These are phyloP conservation scores for Antechinus stuartii DNA, from an alignment of 2,113 vertebrate species.

Conservation along the genomic window DNA sequence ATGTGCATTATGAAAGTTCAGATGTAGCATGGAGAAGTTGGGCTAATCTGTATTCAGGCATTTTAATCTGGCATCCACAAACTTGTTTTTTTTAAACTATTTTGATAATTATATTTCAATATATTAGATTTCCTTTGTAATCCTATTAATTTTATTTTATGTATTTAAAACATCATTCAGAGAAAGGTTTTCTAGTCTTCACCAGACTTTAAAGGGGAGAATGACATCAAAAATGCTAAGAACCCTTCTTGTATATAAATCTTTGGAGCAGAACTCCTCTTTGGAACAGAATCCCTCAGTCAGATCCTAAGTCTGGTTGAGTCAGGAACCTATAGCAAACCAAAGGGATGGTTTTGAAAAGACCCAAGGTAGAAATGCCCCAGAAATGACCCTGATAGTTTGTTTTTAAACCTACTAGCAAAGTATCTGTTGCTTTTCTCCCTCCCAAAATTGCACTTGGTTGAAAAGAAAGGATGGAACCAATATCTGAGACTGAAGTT, in stretches of 20 bases:
- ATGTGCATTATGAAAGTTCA: not conserved
- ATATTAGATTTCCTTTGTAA: not conserved
- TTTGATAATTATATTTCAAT: not conserved
- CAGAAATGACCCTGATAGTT: not conserved
- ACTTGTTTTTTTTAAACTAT: not conserved
- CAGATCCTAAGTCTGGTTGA: not conserved
- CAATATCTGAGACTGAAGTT: not conserved
- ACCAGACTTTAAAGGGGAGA: not conserved
- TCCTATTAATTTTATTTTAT: not conserved
- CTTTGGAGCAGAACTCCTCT: not conserved
- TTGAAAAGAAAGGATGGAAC: not conserved
- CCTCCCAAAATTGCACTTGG: not conserved
- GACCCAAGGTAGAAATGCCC: not conserved
- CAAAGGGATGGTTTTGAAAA: not conserved
- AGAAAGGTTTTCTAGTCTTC: not conserved
- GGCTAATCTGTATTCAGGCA: not conserved
- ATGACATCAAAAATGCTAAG: not conserved
- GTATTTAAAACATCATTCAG: not conserved
- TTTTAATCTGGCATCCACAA: not conserved
- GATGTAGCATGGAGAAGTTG: not conserved
- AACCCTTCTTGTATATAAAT: not conserved
- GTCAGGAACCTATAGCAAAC: not conserved
- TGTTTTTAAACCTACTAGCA: not conserved
- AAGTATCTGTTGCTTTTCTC: not conserved
- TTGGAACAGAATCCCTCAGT: not conserved